A percentile compares a stretch with the other conserved stretches of the same genome.
phyloP scores from a whole-genome alignment of 2,888 invertebrate genomes.

The Anthophora plumipes region DNA sequence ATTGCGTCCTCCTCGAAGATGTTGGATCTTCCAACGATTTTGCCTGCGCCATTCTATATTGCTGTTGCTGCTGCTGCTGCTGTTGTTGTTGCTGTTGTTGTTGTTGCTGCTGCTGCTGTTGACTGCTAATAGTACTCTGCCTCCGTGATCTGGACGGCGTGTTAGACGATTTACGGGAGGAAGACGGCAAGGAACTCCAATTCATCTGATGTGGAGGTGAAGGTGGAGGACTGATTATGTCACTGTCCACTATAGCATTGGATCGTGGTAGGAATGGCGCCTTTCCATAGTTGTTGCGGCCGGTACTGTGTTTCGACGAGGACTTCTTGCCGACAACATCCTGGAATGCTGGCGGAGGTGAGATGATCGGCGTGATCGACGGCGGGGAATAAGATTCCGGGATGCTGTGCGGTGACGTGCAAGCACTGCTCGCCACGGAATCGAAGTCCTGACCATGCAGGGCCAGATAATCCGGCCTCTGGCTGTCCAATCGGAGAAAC shows the following conservation, averaged over 20 bases:
- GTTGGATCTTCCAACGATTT: slow-evolving; percentile 86
- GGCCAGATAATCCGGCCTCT: slow-evolving; percentile 75
- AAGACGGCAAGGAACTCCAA: slow-evolving; percentile 82
- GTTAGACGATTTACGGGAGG: slow-evolving; percentile 72
- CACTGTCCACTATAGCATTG: slow-evolving; percentile 86
- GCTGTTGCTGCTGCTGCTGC: slow-evolving; percentile 71
- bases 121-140: slow-evolving; percentile 70
- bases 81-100: slow-evolving; percentile 69
- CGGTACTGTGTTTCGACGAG: slow-evolving; percentile 67
- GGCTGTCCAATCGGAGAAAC: slow-evolving; percentile 69
- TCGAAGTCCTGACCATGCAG: slow-evolving; percentile 82
- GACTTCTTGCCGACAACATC: slow-evolving; percentile 83
- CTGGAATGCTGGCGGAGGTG: slow-evolving; percentile 90
- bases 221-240: slow-evolving; percentile 85
- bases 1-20: slow-evolving; percentile 86
- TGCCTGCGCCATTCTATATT: slow-evolving; percentile 85
- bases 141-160: slow-evolving; percentile 75
- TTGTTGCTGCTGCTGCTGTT: slow-evolving; percentile 67
- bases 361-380: slow-evolving; percentile 89
- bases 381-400: slow-evolving; percentile 86
- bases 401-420: slow-evolving; percentile 83
- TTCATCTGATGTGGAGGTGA: slow-evolving; percentile 83
- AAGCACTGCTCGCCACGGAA: slow-evolving; percentile 78
- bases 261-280: slow-evolving; percentile 86
- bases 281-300: slow-evolving; percentile 84